Base-by-base conservation (phyloP, 2,797 vertebrate genomes). In the Cryptoblepharus egeriae region DNA sequence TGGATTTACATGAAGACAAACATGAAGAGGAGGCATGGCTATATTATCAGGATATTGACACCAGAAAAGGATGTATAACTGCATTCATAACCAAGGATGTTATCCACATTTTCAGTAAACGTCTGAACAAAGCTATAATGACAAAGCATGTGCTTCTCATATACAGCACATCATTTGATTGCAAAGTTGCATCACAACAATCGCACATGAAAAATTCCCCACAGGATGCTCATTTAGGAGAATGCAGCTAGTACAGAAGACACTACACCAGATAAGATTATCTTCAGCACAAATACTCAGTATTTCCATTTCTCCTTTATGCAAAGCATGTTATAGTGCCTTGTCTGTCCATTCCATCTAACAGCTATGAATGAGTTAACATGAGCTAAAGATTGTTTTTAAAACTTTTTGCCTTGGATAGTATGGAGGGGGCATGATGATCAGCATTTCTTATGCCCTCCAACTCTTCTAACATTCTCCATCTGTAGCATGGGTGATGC, bases 381-480 rank as follows among this genome's bases (percentile, higher is more conserved):
- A 26, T 72, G n/a, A 58, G 20, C 18, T 64, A 52, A 55, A 5
- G 26, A 64, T 15, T 30, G 15, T 78, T 77, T 24, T 79, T 63
- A 57, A 55, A 32, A 28, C 30, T 0, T 35, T 86, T 82, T 83
- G 20, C 74, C 37, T 85, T 57, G 28, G 35, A 57, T 57, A 81
- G 71, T 42, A 28, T 30, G 28, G 77, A 63, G 49, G 1, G n/a
- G 61, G 82, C 65, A n/a, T 42, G 4, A 52, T 18, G 20, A 4
- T 84, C 60, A 74, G 81, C 74, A 76, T 83, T 67, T 77, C 0
- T 77, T 74, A 42, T 84, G 63, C 10, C 81, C 85, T 85, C 5
- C 2, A 30, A 60, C 68, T 30, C 45, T 61, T 75, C 12, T 64
- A 65, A 24, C 88, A 22, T 69, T 76, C 26, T 3, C 87, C 45